Conservation (phyloP, 2,888 invertebrate genomes). For the Agapostemon virescens region DNA sequence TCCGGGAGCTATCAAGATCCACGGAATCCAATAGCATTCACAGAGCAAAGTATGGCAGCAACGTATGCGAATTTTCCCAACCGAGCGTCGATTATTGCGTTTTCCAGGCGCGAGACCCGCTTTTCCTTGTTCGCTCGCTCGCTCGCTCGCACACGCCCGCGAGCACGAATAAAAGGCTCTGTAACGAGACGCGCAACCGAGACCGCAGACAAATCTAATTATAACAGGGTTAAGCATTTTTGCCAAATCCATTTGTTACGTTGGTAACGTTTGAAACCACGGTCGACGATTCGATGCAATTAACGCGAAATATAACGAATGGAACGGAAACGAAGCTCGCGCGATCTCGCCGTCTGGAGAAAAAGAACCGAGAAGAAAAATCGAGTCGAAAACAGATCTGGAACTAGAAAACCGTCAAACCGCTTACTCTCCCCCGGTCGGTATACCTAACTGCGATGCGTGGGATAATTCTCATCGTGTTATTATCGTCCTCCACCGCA, state of each 20-base stretch:
- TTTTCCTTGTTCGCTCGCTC: constrained; percentile 31
- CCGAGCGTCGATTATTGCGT: constrained; percentile 42
- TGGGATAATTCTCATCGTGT: constrained; percentile 80
- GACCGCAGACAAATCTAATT: constrained; percentile 37
- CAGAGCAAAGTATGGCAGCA: constrained; percentile 47
- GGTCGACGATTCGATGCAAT: constrained; percentile 38
- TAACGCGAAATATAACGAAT: constrained; percentile 44
- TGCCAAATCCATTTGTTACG: constrained; percentile 26
- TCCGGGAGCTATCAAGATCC: constrained; percentile 38
- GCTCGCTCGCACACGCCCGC: constrained; percentile 1
- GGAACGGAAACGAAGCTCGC: constrained; percentile 30
- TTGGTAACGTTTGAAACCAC: neutral
- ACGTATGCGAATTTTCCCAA: constrained; percentile 59
- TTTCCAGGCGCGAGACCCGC: constrained; percentile 41
- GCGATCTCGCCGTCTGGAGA: neutral
- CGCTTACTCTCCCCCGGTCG: constrained; percentile 31
- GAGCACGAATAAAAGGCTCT: constrained; percentile 1
- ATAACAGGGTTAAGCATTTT: constrained; percentile 33
- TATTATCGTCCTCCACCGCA: constrained; percentile 67
- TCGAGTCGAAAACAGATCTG: constrained; percentile 53
- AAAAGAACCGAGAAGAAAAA: constrained; percentile 49
- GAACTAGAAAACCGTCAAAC: constrained; percentile 59
- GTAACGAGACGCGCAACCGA: neutral
- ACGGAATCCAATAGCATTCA: constrained; percentile 47
- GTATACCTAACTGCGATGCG: constrained; percentile 65